A percentile compares a stretch with the other conserved stretches of the same genome.
Conservation (phyloP, 2,888 invertebrate species). For the Bombyx huttoni region DNA sequence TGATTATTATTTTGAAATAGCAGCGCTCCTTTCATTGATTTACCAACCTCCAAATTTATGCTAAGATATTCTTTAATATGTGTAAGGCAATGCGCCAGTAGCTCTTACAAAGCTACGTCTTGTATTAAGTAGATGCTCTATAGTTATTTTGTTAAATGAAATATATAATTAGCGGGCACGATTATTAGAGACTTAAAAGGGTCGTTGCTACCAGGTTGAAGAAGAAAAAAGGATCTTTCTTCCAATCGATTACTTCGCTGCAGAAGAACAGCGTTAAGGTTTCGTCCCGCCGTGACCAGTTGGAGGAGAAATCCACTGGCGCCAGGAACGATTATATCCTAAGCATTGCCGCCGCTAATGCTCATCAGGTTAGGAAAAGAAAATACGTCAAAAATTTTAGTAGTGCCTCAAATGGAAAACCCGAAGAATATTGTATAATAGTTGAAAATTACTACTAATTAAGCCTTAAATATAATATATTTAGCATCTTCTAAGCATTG, state of each 20-base stretch:
- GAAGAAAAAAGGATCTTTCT: conserved; percentile 96
- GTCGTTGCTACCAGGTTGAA: conserved; percentile 77
- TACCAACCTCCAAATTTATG: background rate
- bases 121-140: background rate
- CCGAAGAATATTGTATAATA: no score
- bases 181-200: no score
- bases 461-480: no score
- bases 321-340: conserved; percentile 95
- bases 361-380: conserved; percentile 78
- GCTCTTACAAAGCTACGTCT: background rate
- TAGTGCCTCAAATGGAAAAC: no score
- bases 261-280: conserved; percentile 99
- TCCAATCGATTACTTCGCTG: conserved; percentile 94
- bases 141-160: background rate
- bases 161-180: background rate
- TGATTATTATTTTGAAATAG: background rate
- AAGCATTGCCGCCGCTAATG: conserved; percentile 92
- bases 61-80: background rate
- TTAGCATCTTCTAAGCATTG: conserved; percentile 77
- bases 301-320: conserved; percentile 94
- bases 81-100: background rate
- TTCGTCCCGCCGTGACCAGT: conserved; percentile 88
- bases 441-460: no score
- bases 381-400: no score
- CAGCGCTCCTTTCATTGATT: background rate